phyloP scores from a whole-genome alignment of 2,888 invertebrate species.

The Limnephilus lunatus region DNA sequence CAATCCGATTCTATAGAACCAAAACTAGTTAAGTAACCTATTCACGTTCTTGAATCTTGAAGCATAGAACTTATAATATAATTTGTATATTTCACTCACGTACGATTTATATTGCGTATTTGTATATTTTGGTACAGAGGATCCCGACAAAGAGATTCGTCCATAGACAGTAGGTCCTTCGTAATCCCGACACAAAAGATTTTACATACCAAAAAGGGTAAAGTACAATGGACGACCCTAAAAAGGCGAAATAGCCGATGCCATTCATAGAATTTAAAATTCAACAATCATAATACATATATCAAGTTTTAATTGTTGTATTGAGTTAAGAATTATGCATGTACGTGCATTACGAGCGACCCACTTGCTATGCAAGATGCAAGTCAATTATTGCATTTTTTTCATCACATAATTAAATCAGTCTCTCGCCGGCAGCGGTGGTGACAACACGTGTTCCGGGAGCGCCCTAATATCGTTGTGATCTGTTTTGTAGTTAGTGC shows the following conservation, averaged over 20 bases:
- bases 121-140: neutral
- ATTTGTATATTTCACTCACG: neutral
- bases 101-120: neutral
- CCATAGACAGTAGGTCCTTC: neutral
- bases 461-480: neutral
- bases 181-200: neutral
- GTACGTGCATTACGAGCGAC: neutral
- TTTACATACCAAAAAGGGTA: neutral
- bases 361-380: neutral
- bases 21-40: neutral
- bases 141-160: neutral
- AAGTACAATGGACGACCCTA: constrained; percentile 2
- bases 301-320: neutral
- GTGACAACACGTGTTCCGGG: neutral
- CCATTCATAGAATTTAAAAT: neutral
- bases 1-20: neutral
- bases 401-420: neutral
- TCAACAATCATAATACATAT: neutral
- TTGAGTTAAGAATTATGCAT: neutral
- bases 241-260: neutral
- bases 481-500: neutral
- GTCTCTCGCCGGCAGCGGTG: neutral
- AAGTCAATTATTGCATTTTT: neutral
- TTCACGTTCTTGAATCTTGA: neutral
- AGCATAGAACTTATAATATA: neutral